Conservation (phyloP, 2,113 vertebrate genomes). For the Tiliqua scincoides region DNA sequence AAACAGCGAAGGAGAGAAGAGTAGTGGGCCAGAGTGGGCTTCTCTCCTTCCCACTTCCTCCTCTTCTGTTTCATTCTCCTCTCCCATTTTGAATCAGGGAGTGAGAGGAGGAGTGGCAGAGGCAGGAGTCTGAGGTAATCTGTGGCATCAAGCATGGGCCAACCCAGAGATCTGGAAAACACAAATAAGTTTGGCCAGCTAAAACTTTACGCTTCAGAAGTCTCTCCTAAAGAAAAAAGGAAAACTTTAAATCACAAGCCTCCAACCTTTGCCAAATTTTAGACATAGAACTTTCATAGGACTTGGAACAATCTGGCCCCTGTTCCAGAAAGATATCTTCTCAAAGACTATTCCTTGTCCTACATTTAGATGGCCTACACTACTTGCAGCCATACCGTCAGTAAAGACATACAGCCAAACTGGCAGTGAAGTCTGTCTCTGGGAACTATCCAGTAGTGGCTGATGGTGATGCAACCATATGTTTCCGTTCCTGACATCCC, state of each 20-base stretch:
- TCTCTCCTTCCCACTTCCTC: too few species aligned
- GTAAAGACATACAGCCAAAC: too few species aligned
- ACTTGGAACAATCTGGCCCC: not conserved
- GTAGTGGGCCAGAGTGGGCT: too few species aligned
- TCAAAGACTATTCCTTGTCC: not conserved
- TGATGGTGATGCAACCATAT: not conserved
- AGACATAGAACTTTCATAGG: not conserved
- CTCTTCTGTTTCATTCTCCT: too few species aligned
- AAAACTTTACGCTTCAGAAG: too few species aligned
- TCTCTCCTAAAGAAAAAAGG: not conserved
- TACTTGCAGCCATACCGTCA: not conserved
- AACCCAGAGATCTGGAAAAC: too few species aligned
- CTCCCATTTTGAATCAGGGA: too few species aligned
- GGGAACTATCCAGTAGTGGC: not conserved
- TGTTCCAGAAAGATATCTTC: not conserved
- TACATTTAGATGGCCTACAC: not conserved
- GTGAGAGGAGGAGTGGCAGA: too few species aligned
- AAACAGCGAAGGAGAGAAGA: too few species aligned
- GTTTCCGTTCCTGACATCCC: constrained; percentile 21
- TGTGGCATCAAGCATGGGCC: too few species aligned
- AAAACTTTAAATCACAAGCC: not conserved
- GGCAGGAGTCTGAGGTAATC: too few species aligned
- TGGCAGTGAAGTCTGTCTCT: not conserved
- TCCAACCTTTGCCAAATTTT: not conserved
- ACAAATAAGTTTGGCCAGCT: too few species aligned